Base-by-base conservation (phyloP, 2,888 invertebrate genomes). In the Leucania comma region DNA sequence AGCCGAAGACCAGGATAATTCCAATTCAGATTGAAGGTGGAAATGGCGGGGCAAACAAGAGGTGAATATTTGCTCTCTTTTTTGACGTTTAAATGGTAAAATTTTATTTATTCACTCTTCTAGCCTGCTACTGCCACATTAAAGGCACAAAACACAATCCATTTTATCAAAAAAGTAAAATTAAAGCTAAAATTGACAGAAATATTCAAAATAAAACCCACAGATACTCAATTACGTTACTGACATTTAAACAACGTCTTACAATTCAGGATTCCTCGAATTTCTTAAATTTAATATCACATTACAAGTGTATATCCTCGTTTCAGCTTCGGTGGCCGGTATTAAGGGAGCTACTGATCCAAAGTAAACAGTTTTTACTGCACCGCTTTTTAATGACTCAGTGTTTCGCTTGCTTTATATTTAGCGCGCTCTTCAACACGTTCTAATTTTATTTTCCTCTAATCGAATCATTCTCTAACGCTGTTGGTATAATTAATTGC, bases 21-120 rank as follows among this genome's bases (percentile, higher is more conserved):
- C 97, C 97, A 22, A 97, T 97, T 82, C 96, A 96, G 79, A 95
- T 97, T 82, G 97, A 97, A 91, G 93, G 93, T 72, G 91, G 91
- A 74, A 92, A 90, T 77, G 88, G 92, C 78, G 94, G 94, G 75
- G 88, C 93, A 78, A 94, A 94, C 75, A 93, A 92, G 86, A 95
- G 95, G 96, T 96, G 89, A 87, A 74, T 69, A 63, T 38, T 22
- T 26, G 0, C 0, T 32, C n/a, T 63, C 42, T 42, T 60, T 22
- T 17, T 22, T 35, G 50, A 57, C 14, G 29, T 22, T 70, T 26
- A 38, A 48, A 78, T 75, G 57, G 38, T 38, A 78, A 78, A 14
- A 4, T 0, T 50, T 69, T 62, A 58, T 12, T 6, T 53, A 58
- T 32, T 20, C 17, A 48, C 63, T 59, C 4, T 68, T 66, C 0